These are phyloP conservation scores for Leucopternis melanops DNA, from an alignment of 2,113 vertebrate genomes.

Conservation along the genomic window DNA sequence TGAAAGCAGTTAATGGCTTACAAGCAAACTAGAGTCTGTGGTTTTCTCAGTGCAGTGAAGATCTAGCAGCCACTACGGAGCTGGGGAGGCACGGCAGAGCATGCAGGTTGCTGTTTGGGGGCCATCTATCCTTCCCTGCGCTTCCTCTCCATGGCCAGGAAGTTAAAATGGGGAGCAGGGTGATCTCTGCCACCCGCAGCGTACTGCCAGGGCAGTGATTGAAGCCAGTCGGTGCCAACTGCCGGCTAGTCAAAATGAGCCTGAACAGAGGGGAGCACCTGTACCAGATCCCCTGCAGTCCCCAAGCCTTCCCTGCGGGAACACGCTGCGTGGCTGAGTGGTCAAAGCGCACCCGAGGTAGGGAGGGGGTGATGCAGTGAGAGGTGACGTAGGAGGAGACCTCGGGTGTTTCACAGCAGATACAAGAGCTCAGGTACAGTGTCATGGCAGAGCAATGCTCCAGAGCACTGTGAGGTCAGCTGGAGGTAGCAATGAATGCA, in stretches of 20 bases:
- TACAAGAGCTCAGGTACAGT: accelerated
- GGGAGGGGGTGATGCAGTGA: not conserved
- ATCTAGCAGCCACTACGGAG: not conserved
- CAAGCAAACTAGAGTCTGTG: accelerated
- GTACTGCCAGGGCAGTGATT: not conserved
- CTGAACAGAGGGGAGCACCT: not conserved
- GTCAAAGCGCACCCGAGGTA: not conserved
- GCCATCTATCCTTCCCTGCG: accelerated
- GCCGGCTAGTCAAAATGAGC: accelerated
- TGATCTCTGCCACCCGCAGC: not conserved
- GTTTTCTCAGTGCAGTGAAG: not conserved
- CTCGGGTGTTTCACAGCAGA: not conserved
- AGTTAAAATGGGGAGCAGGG: not conserved
- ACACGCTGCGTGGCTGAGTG: accelerated
- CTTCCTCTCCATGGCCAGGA: accelerated
- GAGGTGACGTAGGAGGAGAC: not conserved
- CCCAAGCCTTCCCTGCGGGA: not conserved
- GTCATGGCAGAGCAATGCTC: accelerated
- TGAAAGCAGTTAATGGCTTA: not conserved
- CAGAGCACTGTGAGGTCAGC: not conserved
- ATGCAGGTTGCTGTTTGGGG: accelerated
- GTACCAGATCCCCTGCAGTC: not conserved
- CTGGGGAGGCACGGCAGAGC: not conserved
- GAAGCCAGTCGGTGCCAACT: not conserved
- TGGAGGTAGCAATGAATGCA: not conserved